Conservation (phyloP, 2,113 vertebrate species). For the Henicopernis longicauda region DNA sequence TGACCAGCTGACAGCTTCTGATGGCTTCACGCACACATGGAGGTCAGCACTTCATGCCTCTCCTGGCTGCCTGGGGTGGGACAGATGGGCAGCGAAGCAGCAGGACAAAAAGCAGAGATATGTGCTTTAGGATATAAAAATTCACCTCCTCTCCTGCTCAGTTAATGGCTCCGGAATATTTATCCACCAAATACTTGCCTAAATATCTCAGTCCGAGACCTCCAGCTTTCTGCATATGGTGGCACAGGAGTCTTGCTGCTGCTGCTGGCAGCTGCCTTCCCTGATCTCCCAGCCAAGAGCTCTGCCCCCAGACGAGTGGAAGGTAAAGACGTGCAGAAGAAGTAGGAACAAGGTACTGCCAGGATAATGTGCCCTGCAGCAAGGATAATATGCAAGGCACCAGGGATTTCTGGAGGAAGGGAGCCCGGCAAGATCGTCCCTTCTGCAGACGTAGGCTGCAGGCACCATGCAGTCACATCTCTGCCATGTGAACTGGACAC, state of each 20-base stretch:
- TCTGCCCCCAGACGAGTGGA: accelerated
- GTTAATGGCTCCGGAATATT: neutral
- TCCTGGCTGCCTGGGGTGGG: neutral
- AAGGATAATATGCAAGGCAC: neutral
- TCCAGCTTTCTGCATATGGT: neutral
- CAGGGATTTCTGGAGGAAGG: neutral
- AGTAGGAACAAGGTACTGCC: neutral
- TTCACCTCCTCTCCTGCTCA: neutral
- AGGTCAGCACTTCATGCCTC: neutral
- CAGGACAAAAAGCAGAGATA: neutral
- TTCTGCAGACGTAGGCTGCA: neutral
- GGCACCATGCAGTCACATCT: neutral
- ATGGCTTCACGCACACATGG: accelerated
- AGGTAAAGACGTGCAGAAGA: neutral
- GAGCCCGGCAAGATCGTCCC: neutral
- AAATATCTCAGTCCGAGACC: neutral
- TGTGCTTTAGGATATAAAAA: neutral
- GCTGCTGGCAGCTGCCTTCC: neutral
- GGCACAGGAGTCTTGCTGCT: neutral
- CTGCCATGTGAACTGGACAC: neutral
- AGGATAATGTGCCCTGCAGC: neutral
- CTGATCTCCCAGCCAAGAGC: neutral
- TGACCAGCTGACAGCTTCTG: neutral
- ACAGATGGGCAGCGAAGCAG: neutral
- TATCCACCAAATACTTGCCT: neutral